phyloP scores from a whole-genome alignment of 1,140 invertebrate genomes.

The Reticulitermes speratus region DNA sequence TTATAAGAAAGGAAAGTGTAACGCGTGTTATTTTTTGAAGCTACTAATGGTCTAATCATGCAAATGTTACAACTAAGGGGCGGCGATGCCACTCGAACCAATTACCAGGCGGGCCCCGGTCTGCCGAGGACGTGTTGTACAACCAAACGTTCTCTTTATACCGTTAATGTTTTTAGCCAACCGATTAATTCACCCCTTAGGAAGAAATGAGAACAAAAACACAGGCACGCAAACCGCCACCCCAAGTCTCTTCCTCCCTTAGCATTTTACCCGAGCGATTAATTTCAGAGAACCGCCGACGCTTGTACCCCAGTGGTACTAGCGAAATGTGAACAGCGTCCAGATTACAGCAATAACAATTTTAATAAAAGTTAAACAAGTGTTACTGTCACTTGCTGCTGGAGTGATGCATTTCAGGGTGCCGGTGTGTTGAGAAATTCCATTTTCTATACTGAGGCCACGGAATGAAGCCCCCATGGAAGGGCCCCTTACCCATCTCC shows the following conservation, averaged over 20 bases:
- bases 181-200: conserved; percentile 14
- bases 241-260: neutral
- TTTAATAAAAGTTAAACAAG: neutral
- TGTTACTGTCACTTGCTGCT: too few relatives aligned
- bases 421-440: too few relatives aligned
- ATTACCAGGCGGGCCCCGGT: neutral
- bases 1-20: too few relatives aligned
- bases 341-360: neutral
- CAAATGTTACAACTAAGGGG: neutral
- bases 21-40: neutral
- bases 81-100: neutral
- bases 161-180: neutral
- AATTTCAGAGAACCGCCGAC: neutral
- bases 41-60: neutral
- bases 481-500: too few relatives aligned
- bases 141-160: conserved; percentile 1
- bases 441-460: too few relatives aligned
- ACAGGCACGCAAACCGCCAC: neutral
- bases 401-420: too few relatives aligned
- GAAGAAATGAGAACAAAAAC: conserved; percentile 1
- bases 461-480: too few relatives aligned
- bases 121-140: neutral
- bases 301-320: neutral
- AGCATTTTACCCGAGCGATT: neutral
- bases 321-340: neutral